phyloP scores from a whole-genome alignment of 1,140 invertebrate genomes.

The Formica exsecta region DNA sequence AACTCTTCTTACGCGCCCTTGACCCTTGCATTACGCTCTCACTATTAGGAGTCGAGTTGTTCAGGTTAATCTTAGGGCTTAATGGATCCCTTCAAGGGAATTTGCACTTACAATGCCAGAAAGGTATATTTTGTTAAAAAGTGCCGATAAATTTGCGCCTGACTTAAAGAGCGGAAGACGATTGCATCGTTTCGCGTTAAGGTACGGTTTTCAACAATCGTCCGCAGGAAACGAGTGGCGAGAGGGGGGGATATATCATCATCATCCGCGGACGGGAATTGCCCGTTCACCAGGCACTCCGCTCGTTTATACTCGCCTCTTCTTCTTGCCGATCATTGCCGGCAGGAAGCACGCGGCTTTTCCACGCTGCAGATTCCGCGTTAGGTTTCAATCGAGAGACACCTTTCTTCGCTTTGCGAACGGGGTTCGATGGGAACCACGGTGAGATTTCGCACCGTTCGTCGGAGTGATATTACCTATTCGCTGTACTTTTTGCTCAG shows the following conservation, averaged over 20 bases:
- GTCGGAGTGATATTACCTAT: constrained; percentile 36
- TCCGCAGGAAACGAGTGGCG: constrained; percentile 60
- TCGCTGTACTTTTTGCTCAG: constrained; percentile 20
- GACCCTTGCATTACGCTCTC: not conserved
- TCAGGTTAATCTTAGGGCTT: constrained; percentile 45
- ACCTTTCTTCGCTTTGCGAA: constrained; percentile 21
- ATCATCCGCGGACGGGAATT: constrained; percentile 58
- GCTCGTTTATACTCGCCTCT: constrained; percentile 46
- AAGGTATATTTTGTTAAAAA: constrained; percentile 61
- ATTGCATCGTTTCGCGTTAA: constrained; percentile 68
- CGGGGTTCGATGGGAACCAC: constrained; percentile 28
- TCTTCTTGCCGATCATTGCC: constrained; percentile 65
- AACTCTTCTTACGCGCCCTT: not conserved
- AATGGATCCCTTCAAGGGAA: constrained; percentile 1
- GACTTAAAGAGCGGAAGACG: constrained; percentile 62
- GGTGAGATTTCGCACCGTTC: constrained; percentile 29
- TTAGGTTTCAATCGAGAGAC: not conserved
- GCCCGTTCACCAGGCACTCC: constrained; percentile 42
- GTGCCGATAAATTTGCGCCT: constrained; percentile 63
- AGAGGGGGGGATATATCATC: constrained; percentile 55
- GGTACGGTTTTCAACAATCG: constrained; percentile 64
- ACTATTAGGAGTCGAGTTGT: constrained; percentile 35
- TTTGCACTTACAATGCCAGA: constrained; percentile 4
- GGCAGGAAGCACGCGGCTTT: constrained; percentile 68
- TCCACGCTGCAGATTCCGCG: constrained; percentile 49